Evolutionary conservation across 2,113 vertebrate species (phyloP), one percentile per base, ranked within the genome.

Genomic region (Pitta sordida): DNA sequence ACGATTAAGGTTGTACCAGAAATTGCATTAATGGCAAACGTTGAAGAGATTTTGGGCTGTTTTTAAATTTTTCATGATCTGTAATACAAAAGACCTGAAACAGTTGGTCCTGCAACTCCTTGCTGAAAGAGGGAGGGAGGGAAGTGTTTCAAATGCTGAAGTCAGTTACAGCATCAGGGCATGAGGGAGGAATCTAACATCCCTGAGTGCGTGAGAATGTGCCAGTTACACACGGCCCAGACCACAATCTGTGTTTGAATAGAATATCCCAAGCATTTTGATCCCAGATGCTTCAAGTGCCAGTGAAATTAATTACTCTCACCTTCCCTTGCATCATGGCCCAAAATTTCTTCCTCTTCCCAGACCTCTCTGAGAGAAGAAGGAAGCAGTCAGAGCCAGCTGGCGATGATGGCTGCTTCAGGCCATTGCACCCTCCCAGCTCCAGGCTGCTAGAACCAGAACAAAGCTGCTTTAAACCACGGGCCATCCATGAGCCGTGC

Each of bases 391-490:
- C 56, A 75, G 73, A 86, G 30, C 34, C 77, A 23, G 16, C 46
- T 82, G 69, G 52, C 27, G 11, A 5, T 34, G 69, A 32, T 76
- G 70, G 58, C 63, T 65, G 46, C 87, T 91, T 68, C 82, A 60
- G 56, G 55, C 36, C 34, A 44, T 60, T 73, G 37, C 70, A 51
- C 18, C 6, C 34, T 85, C 53, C 49, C 46, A 79, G 70, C 74
- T 95, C 37, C 67, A 58, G 58, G 78, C 94, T 93, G 62, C 63
- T 56, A 68, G 41, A 85, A 46, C 58, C 82, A 93, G 90, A 76
- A 53, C 23, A 83, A 92, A 76, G 59, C 90, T 90, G 58, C 56
- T 86, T 78, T n/a, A 81, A 74, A 67, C 83, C 65, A 64, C 1
- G 1, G 69, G 60, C 81, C 52, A 18, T 11, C 60, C 69, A 51